Evolutionary conservation across 2,888 invertebrate genomes (phyloP), one percentile per base, ranked within the genome.

Genomic region (Pimpla rufipes): DNA sequence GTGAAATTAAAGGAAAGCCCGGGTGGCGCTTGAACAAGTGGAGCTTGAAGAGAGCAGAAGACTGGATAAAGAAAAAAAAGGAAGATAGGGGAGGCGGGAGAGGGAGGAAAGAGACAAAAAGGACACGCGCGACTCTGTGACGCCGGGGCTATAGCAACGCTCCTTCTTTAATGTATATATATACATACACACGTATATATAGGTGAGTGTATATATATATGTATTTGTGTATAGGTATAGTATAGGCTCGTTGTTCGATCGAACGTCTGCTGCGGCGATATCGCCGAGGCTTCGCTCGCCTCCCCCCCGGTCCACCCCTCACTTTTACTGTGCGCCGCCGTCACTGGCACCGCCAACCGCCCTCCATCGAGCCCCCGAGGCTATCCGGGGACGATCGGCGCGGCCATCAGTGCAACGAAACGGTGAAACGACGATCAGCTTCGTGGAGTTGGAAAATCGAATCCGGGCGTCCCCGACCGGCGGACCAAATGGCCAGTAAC

Each of bases 1-100:
- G 79, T 71, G 68, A 80, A 83, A 83, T 83, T 83, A 83, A 80
- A 83, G 83, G 64, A 73, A 80, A 80, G 68, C 47, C 79, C 68
- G 73, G 74, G 66, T 79, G 75, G 67, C 52, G 64, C 64, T 80
- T 47, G 80, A 80, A 80, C 77, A 73, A 74, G 80, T 74, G 77
- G 74, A 83, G 80, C 80, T 80, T 74, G 76, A 83, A 78, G 68
- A 80, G 80, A 80, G 77, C 67, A 66, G 47, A 64, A 74, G 68
- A 76, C 68, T 62, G 47, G 74, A 47, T 47, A 13, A 62, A 62
- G 74, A 74, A 62, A 50, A 74, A 62, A 45, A 45, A 16, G 16
- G 29, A 67, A 52, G 40, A 62, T 21, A 29, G 29, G 16, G 42
- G 42, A 13, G 73, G 59, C 55, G 45, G 64, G 11, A 42, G 10